These are phyloP conservation scores for Manis pentadactyla DNA, from an alignment of 2,797 vertebrate species.

Conservation along the genomic window DNA sequence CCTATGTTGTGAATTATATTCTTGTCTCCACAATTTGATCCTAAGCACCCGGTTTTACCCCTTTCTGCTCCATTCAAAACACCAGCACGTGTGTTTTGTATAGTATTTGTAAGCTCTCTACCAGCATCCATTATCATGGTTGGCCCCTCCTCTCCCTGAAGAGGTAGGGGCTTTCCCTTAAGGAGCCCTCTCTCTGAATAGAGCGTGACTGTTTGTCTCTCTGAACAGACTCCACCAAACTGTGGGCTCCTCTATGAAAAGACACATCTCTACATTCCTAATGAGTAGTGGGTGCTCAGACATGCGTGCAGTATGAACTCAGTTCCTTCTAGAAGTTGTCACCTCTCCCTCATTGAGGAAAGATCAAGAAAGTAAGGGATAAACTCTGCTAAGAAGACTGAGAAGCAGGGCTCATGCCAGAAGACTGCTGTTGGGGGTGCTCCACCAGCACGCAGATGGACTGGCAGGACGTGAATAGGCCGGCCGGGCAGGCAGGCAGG, in stretches of 20 bases:
- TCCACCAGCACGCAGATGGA: neutral
- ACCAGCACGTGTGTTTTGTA: neutral
- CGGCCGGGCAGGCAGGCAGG: neutral
- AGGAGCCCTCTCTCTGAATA: neutral
- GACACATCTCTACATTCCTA: neutral
- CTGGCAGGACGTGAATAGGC: neutral
- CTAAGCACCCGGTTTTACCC: neutral
- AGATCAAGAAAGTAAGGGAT: neutral
- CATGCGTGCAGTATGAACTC: neutral
- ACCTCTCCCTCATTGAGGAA: neutral
- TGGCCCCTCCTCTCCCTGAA: neutral
- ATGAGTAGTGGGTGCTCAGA: neutral
- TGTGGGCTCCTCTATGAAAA: neutral
- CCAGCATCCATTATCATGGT: neutral
- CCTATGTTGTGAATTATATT: neutral
- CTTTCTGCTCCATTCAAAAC: constrained; percentile 15
- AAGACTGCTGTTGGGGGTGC: neutral
- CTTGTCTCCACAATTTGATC: neutral
- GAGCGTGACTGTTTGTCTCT: neutral
- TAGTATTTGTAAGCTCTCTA: neutral
- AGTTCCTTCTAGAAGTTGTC: neutral
- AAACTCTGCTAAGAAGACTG: neutral
- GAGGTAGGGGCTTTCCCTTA: neutral
- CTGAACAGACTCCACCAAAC: neutral
- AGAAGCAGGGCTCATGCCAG: neutral